Evolutionary conservation across 2,113 vertebrate species (phyloP).

Genomic region (Neodontobutis hainanensis): DNA sequence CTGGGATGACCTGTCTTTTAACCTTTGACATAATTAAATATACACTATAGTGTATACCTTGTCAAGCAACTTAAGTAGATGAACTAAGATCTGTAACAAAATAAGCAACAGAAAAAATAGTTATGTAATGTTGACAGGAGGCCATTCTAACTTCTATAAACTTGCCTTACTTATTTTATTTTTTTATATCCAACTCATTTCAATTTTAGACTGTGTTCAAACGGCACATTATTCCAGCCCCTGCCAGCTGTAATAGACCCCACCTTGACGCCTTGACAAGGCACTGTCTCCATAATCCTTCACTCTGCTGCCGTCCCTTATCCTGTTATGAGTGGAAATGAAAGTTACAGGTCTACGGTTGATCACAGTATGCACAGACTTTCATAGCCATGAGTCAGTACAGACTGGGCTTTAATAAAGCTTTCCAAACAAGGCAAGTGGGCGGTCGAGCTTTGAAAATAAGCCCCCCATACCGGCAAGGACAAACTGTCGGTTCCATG

Average conservation of each 20-base stretch:
- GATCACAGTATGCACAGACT: slow-evolving; percentile 21
- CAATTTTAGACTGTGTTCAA: slow-evolving; percentile 20
- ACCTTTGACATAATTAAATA: too few relatives aligned
- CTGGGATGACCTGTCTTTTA: too few relatives aligned
- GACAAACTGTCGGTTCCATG: slow-evolving; percentile 41
- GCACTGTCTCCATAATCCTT: slow-evolving; percentile 19
- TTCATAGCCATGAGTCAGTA: slow-evolving; percentile 21
- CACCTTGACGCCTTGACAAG: slow-evolving; percentile 18
- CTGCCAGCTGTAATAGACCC: slow-evolving; percentile 35
- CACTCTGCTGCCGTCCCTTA: slow-evolving; percentile 11
- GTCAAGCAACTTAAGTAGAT: too few relatives aligned
- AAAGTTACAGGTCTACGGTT: slow-evolving; percentile 29
- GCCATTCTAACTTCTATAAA: slow-evolving; percentile 5
- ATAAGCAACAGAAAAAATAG: too few relatives aligned
- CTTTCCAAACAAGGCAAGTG: slow-evolving; percentile 46
- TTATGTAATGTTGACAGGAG: not conserved
- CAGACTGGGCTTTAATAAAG: slow-evolving; percentile 43
- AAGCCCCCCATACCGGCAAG: slow-evolving; percentile 42
- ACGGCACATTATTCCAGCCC: slow-evolving; percentile 7
- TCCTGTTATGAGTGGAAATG: slow-evolving; percentile 35
- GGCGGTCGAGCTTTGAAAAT: slow-evolving; percentile 43
- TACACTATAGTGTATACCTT: too few relatives aligned
- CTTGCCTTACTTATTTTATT: slow-evolving; percentile 11
- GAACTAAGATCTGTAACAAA: too few relatives aligned
- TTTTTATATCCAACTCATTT: slow-evolving; percentile 20